Percentiles rank a stretch among this genome's conserved stretches.
These are phyloP conservation scores for Carterocephalus palaemon DNA, from an alignment of 2,888 invertebrate genomes.

Conservation along the genomic window DNA sequence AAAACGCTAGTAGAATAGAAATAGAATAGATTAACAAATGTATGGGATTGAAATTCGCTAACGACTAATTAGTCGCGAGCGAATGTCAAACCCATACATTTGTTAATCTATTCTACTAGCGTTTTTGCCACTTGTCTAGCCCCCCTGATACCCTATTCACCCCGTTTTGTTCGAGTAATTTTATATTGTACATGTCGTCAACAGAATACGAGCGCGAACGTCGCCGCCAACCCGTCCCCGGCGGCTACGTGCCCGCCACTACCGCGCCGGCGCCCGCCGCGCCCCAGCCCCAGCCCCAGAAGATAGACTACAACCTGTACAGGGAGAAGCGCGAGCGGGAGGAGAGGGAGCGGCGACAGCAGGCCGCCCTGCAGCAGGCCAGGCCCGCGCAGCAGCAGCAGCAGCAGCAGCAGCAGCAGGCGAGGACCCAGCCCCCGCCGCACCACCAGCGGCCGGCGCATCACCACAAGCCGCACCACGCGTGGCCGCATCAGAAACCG, in stretches of 20 bases:
- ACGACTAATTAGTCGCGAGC: too few relatives aligned
- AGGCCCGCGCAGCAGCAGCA: conserved; percentile 37
- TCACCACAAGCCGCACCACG: conserved; percentile 58
- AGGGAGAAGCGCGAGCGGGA: conserved; percentile 82
- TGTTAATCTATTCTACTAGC: too few relatives aligned
- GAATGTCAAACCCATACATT: too few relatives aligned
- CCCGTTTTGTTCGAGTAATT: too few relatives aligned
- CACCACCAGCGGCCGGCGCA: conserved; percentile 50
- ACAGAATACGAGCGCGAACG: conserved; percentile 71
- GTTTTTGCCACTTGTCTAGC: too few relatives aligned
- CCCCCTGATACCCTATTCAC: too few relatives aligned
- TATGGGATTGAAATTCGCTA: too few relatives aligned
- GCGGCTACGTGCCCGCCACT: conserved; percentile 68
- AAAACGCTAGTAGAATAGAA: too few relatives aligned
- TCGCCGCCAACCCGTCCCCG: conserved; percentile 61
- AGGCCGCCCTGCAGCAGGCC: conserved; percentile 47
- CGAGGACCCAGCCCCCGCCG: conserved; percentile 35
- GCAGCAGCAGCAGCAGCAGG: conserved; percentile 25
- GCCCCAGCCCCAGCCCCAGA: conserved; percentile 66
- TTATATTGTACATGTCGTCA: too few relatives aligned
- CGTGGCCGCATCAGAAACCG: conserved; percentile 60
- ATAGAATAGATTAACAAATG: too few relatives aligned
- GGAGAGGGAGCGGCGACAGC: conserved; percentile 70
- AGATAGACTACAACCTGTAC: conserved; percentile 80
- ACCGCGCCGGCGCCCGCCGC: conserved; percentile 49